Conservation (phyloP, 2,888 invertebrate species). For the Myopa testacea region DNA sequence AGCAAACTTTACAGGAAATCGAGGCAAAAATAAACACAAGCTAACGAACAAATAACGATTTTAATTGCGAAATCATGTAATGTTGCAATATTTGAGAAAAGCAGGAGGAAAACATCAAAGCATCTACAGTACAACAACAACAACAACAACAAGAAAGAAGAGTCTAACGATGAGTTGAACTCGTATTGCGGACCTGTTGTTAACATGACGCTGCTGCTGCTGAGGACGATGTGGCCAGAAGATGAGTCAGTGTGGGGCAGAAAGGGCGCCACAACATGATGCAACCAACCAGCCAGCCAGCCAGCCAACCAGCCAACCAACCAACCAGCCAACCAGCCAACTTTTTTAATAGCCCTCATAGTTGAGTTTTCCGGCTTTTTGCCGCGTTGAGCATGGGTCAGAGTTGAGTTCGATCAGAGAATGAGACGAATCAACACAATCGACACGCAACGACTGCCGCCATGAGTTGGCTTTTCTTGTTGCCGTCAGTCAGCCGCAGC, state of each 20-base stretch:
- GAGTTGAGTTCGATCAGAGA: neutral
- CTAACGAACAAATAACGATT: conserved; percentile 28
- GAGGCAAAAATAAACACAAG: conserved; percentile 9
- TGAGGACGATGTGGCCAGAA: neutral
- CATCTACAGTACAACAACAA: neutral
- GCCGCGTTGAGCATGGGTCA: conserved; percentile 16
- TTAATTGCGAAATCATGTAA: conserved; percentile 51
- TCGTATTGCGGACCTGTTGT: conserved; percentile 6
- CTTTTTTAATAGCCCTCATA: neutral
- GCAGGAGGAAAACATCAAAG: neutral
- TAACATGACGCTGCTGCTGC: neutral
- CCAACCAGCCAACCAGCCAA: conserved; percentile 5
- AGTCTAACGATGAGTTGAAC: conserved; percentile 13
- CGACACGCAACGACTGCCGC: conserved; percentile 7
- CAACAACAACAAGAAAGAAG: conserved; percentile 20
- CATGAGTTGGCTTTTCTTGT: neutral
- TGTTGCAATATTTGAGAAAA: conserved; percentile 45
- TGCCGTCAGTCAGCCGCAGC: neutral
- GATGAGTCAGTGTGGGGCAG: conserved; percentile 10
- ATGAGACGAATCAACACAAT: conserved; percentile 12
- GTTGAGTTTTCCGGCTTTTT: conserved; percentile 19
- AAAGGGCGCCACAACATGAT: neutral
- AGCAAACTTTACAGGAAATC: conserved; percentile 3
- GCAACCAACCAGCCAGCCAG: neutral
- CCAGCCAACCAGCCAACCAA: neutral